Base-by-base conservation (phyloP, 2,888 invertebrate genomes). In the Heliconius hortense region DNA sequence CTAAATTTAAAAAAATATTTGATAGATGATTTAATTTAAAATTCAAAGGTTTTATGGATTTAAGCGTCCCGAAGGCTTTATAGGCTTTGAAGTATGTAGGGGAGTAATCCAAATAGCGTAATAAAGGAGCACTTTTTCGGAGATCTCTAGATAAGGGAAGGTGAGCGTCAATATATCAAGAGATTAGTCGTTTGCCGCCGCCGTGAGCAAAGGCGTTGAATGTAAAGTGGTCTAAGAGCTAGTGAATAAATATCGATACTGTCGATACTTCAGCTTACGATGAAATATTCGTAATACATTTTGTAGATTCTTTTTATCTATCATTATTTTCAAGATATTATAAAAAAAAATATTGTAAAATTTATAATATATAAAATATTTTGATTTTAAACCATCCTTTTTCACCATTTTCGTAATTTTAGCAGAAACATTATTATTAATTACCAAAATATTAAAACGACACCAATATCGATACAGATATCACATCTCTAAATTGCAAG, bases 161-260 rank as follows among this genome's bases (percentile, higher is more conserved):
- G 92, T 91, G 90, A 91, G 88, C 87, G 89, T 81, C 90, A 89
- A 92, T 93, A 92, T 92, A 93, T 93, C 91, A 93, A 85, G 85
- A 90, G 93, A 93, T 93, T 93, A 93, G 93, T 89, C 90, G 88
- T 88, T 90, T 88, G 85, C 88, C 86, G 87, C 86, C 85, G 81
- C 80, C 83, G 84, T 79, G 85, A 85, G 87, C 82, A 84, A 77
- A 59, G 79, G 86, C 88, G 87, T 82, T 90, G 91, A 92, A 92
- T 93, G 88, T 88, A 88, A 92, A 92, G 89, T 89, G 89, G 86
- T 82, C 56, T 56, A 56, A 75, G 80, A 53, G 56, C 5, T 84
- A 87, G 84, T 76, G 86, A 81, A 26, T 48, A 48, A 79, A 80
- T 60, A 66, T 73, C 76, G 70, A 76, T 64, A 43, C n/a, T 43